Percentiles rank a stretch among this genome's conserved stretches.
phyloP scores from a whole-genome alignment of 2,113 vertebrate genomes.

The Heterochromis multidens region DNA sequence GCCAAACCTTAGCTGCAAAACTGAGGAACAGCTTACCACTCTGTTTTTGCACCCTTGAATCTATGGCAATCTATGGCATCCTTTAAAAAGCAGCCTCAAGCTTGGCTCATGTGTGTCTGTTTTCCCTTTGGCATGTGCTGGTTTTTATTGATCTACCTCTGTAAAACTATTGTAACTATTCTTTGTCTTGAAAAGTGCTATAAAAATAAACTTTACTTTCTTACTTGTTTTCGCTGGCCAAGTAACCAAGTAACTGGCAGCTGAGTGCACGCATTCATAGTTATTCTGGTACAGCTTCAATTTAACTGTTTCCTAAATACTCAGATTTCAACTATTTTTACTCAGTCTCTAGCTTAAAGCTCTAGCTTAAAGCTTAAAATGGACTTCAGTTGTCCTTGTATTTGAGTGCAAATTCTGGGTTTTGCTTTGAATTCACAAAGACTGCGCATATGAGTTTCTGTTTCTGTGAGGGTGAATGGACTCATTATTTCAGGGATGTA shows the following conservation, averaged over 20 bases:
- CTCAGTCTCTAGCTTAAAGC: too few relatives aligned
- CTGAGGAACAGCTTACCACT: too few relatives aligned
- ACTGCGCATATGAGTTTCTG: neutral
- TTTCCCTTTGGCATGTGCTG: neutral
- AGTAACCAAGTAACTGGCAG: neutral
- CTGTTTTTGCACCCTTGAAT: rapidly evolving
- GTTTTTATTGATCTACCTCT: too few relatives aligned
- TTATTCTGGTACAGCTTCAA: neutral
- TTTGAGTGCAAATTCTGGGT: too few relatives aligned
- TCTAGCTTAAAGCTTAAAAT: too few relatives aligned
- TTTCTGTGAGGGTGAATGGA: neutral
- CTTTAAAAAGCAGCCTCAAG: neutral
- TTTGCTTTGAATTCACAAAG: neutral
- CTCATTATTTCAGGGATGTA: neutral
- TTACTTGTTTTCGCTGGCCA: neutral
- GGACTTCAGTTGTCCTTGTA: too few relatives aligned
- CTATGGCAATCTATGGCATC: neutral
- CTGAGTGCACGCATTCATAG: neutral
- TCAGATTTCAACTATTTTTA: neutral
- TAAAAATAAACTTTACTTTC: neutral
- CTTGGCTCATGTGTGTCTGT: neutral
- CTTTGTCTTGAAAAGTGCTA: neutral
- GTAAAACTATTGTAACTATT: too few relatives aligned
- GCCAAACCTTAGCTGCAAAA: too few relatives aligned
- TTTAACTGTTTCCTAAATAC: neutral